These are phyloP conservation scores for Salvelinus namaycush DNA, from an alignment of 2,113 vertebrate species.

Conservation along the genomic window DNA sequence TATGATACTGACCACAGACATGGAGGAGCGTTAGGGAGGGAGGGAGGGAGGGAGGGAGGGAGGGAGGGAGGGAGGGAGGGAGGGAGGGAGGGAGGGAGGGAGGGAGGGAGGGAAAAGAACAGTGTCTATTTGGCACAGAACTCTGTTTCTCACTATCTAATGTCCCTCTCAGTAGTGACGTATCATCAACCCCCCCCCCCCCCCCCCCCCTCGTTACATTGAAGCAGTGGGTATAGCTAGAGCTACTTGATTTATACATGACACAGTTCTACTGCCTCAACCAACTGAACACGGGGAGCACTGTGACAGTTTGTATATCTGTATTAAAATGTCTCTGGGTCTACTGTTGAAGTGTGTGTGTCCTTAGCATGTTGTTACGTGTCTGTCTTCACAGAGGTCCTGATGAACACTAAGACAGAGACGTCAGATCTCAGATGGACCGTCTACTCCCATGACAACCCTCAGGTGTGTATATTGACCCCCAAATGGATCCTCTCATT, in stretches of 20 bases:
- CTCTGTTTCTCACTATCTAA: neutral
- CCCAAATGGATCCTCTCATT: neutral
- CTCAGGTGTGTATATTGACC: constrained; percentile 62
- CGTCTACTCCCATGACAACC: constrained; percentile 72
- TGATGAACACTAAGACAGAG: constrained; percentile 87
- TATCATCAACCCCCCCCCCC: no score
- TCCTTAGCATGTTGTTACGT: neutral
- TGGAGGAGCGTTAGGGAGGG: neutral
- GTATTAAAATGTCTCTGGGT: no score
- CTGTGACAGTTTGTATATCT: no score
- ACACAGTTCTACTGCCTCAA: no score
- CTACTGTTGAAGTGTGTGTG: no score
- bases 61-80: no score
- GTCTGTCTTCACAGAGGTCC: constrained; percentile 73
- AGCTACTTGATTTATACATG: no score
- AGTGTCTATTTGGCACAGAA: neutral
- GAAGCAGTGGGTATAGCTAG: no score
- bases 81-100: neutral
- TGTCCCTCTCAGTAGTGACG: no score
- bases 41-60: neutral
- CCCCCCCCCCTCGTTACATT: no score
- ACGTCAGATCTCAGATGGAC: constrained; percentile 88
- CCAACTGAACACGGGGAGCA: no score
- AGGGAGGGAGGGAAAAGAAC: no score
- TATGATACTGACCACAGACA: neutral